Percentiles rank a stretch among this genome's conserved stretches.
Evolutionary conservation across 2,113 vertebrate genomes (phyloP).

Genomic region (Prunella himalayana): DNA sequence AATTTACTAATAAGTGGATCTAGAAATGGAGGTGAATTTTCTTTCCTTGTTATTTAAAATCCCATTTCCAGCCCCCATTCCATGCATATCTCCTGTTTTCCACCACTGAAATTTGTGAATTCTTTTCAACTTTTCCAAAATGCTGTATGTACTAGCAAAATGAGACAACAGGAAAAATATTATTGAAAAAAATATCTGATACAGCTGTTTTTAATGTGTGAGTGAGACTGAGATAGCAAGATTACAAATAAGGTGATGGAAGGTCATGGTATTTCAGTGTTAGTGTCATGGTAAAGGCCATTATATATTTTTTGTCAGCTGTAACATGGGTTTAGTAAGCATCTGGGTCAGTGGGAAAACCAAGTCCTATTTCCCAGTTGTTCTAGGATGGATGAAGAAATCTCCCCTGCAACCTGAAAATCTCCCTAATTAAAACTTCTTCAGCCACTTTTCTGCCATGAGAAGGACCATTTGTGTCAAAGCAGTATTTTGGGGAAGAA

Average conservation of each 20-base stretch:
- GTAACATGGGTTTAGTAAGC: not conserved
- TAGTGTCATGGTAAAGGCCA: not conserved
- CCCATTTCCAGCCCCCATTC: not conserved
- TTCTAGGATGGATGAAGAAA: not conserved
- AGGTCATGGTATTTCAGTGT: not conserved
- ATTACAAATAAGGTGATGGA: not conserved
- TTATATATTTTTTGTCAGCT: not conserved
- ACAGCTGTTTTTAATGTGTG: not conserved
- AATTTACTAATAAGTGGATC: not conserved
- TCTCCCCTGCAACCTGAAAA: not conserved
- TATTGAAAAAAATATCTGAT: not conserved
- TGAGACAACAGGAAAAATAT: not conserved
- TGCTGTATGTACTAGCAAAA: not conserved
- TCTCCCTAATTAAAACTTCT: not conserved
- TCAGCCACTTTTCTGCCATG: not conserved
- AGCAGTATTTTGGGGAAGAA: not conserved
- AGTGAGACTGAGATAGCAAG: not conserved
- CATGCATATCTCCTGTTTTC: not conserved
- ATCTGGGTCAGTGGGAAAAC: not conserved
- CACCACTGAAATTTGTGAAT: not conserved
- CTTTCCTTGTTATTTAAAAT: not conserved
- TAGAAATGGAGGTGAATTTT: not conserved
- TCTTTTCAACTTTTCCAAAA: not conserved
- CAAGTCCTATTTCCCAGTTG: accelerated
- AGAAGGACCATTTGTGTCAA: not conserved